A percentile compares a stretch with the other conserved stretches of the same genome.
Evolutionary conservation across 2,797 vertebrate species (phyloP).

Genomic region (Leucoraja ocellata): DNA sequence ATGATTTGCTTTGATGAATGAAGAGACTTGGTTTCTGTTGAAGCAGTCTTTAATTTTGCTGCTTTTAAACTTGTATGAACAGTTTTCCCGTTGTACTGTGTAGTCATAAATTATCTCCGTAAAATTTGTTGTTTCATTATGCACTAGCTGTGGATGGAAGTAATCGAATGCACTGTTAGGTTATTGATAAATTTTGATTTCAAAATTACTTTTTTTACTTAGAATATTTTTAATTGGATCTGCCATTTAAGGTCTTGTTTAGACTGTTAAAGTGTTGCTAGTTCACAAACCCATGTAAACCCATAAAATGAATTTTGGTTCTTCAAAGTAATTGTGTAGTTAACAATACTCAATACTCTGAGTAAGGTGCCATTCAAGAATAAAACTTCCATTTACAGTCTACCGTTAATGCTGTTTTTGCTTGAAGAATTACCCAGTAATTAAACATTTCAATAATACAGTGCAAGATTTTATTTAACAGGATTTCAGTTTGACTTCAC

Average conservation of each 20-base stretch:
- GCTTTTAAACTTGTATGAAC: not conserved
- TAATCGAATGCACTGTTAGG: not conserved
- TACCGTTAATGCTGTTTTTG: not conserved
- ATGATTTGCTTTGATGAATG: not conserved
- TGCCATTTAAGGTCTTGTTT: not conserved
- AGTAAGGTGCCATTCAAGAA: not conserved
- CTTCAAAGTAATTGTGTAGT: not conserved
- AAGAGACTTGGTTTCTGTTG: slow-evolving; percentile 19
- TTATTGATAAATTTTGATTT: not conserved
- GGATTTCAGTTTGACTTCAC: not conserved
- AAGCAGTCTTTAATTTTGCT: not conserved
- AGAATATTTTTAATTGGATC: not conserved
- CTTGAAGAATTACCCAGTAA: not conserved
- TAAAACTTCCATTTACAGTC: not conserved
- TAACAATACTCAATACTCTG: not conserved
- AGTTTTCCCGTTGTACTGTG: not conserved
- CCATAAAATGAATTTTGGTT: not conserved
- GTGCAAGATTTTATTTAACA: not conserved
- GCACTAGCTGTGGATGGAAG: not conserved
- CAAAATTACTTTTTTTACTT: not conserved
- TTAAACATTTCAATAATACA: not conserved
- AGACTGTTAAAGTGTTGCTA: not conserved
- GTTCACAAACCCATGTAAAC: not conserved
- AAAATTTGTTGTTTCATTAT: not conserved
- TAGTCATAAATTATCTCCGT: not conserved